A percentile compares a stretch with the other conserved stretches of the same genome.
phyloP scores from a whole-genome alignment of 2,113 vertebrate species.

The Dasyornis broadbenti region DNA sequence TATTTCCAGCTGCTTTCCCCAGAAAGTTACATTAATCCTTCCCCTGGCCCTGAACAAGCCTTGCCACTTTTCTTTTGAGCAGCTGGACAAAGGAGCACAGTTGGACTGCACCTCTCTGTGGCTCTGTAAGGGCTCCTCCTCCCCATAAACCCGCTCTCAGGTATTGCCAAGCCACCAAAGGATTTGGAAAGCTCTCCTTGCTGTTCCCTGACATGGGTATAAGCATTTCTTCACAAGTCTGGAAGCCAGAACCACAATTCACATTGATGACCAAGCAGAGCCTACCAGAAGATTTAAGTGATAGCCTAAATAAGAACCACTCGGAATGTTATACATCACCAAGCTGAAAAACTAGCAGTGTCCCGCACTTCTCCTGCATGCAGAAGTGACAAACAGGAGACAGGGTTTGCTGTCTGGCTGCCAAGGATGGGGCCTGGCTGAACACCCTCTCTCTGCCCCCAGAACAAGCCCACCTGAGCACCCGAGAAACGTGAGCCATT shows the following conservation, averaged over 20 bases:
- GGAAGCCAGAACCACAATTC: neutral
- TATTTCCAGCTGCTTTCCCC: conserved; percentile 4
- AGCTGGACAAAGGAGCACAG: neutral
- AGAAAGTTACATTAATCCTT: neutral
- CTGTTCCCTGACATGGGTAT: neutral
- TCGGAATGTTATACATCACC: neutral
- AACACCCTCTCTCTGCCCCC: neutral
- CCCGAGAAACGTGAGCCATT: neutral
- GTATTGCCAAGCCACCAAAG: neutral
- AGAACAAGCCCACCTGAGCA: neutral
- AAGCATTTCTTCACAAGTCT: neutral
- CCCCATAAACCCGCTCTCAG: fast-evolving
- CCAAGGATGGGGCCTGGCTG: neutral
- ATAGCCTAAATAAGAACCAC: neutral
- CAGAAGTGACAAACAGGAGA: neutral
- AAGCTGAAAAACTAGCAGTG: neutral
- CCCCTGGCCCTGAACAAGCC: neutral
- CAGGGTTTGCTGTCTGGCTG: neutral
- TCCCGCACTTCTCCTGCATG: fast-evolving
- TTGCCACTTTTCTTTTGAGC: neutral
- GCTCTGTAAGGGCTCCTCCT: neutral
- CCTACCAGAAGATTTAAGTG: neutral
- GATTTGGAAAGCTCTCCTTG: neutral
- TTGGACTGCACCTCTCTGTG: neutral
- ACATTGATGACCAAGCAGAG: neutral